Evolutionary conservation across 2,797 vertebrate species (phyloP).

Genomic region (Pampus argenteus): DNA sequence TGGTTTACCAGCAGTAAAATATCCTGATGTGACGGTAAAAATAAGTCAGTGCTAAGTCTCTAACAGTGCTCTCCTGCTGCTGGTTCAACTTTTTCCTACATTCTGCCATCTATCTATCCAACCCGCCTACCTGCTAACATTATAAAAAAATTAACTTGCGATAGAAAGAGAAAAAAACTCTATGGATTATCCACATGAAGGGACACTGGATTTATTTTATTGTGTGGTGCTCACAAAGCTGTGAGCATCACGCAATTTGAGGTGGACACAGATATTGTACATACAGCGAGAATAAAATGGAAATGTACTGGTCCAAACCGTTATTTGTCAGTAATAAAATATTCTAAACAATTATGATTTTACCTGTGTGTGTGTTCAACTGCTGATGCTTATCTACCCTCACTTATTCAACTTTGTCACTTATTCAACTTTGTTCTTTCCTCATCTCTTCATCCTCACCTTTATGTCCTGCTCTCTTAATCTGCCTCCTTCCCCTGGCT

Average conservation of each 20-base stretch:
- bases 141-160: too few relatives aligned
- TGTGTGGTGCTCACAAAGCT: too few relatives aligned
- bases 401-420: slow-evolving; percentile 25
- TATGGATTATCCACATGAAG: background rate
- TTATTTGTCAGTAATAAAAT: background rate
- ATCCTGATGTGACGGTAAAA: too few relatives aligned
- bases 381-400: slow-evolving; percentile 18
- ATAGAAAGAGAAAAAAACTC: too few relatives aligned
- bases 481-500: slow-evolving; percentile 66
- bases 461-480: slow-evolving; percentile 68
- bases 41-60: too few relatives aligned
- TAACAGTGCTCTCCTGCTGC: too few relatives aligned
- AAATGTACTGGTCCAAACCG: background rate
- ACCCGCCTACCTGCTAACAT: too few relatives aligned
- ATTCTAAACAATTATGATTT: background rate
- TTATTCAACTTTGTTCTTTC: slow-evolving; percentile 36
- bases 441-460: slow-evolving; percentile 62
- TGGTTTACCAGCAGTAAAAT: too few relatives aligned
- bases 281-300: background rate
- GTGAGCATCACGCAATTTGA: background rate
- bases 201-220: too few relatives aligned
- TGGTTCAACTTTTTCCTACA: too few relatives aligned
- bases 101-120: too few relatives aligned
- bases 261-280: background rate
- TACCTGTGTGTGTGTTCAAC: slow-evolving; percentile 12